Evolutionary conservation across 2,113 vertebrate genomes (phyloP), one percentile per base, ranked within the genome.

Genomic region (Pterocles burchelli): DNA sequence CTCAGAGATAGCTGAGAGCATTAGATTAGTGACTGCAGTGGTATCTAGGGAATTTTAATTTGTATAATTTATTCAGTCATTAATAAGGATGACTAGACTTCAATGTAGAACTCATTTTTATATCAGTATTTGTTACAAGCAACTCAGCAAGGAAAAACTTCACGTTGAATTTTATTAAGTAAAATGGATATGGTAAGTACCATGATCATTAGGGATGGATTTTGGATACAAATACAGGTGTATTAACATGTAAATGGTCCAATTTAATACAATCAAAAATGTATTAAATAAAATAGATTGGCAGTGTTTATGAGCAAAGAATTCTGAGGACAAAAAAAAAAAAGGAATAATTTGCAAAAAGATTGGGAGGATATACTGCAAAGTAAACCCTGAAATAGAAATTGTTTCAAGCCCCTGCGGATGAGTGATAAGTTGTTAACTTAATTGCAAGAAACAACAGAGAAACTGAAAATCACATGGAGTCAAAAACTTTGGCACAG

Each of bases 41-140:
- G 72, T 94, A 92, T 46, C 92, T 78, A 82, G 92, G 92, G 96
- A 96, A 96, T 96, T 96, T 95, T 96, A 96, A 96, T 97, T 95
- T 92, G 88, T 92, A 78, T 96, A 94, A 95, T 95, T 95, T 96
- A 96, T 96, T 95, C 95, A 94, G 6, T 92, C 88, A 87, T 93
- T 94, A 90, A 95, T 84, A 96, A 96, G 73, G 61, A 94, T 34
- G 45, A 88, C 95, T 86, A 57, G 49, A 85, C 25, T 75, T 94
- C 87, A 87, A 88, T 89, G 95, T 86, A 92, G 79, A 92, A 84
- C 49, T 93, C 86, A 95, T 93, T 96, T 97, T 94, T 96, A 26
- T 92, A 93, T 95, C 88, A 86, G 83, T 93, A 65, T 95, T 83
- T 90, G 85, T 92, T 94, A 68, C 65, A 95, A 92, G 49, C 80